Base-by-base conservation (phyloP, 1,140 invertebrate genomes). In the Brachionus rubens region DNA sequence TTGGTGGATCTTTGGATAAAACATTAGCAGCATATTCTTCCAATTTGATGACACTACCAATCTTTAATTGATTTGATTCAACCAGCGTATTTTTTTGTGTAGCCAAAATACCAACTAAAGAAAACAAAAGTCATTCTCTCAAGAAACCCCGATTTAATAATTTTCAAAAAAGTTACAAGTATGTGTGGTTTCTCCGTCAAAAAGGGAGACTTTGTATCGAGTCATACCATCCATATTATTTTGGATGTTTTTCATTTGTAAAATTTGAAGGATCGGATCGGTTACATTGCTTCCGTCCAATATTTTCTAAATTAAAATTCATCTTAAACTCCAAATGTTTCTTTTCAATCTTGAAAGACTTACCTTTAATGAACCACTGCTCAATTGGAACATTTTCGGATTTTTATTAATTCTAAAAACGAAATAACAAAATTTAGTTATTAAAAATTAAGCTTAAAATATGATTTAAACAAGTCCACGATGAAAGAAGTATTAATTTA, bases 211-310 rank as follows among this genome's bases (percentile, higher is more conserved):
- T 54, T 72, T 72, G 24, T 50, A 72, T 14, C 68, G 30, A 12
- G 46, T 52, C 46, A 54, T 72, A n/a, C 68, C 68, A 54, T 72
- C 68, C 68, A 72, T 72, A 36, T 72, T 72, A 19, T 72, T 72
- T 72, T 72, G 68, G 2, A 72, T 72, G 28, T 72, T 72, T 19
- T 72, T 72, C 50, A 72, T 72, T 48, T 72, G 46, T 33, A 21
- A 26, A 41, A 72, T 72, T 54, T 72, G 68, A 14, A 72, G 41
- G 24, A 72, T 50, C 33, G 68, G 68, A 72, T 72, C 68, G 47
- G 33, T 19, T 12, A 72, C 68, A 72, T 72, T 72, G 12, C 28
- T 72, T 21, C 68, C 68, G 24, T 72, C 68, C 46, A 72, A 54
- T 26, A 72, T 72, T 72, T 72, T 54, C 68, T 65, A 46, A 36